Evolutionary conservation across 2,797 vertebrate genomes (phyloP), one percentile per base, ranked within the genome.

Genomic region (Notolepis coatsorum): DNA sequence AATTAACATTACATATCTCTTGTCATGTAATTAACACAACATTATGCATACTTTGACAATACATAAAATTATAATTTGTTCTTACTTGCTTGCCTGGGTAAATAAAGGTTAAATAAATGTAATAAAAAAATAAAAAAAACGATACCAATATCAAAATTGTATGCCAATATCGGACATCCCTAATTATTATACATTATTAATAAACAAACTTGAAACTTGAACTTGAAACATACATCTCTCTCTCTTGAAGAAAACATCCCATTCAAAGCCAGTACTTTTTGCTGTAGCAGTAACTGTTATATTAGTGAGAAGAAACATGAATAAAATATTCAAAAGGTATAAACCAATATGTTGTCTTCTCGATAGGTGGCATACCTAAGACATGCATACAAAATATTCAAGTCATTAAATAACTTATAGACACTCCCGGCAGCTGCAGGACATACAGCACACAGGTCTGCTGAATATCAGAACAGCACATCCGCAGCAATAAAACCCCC

Each of bases 281-380:
- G 2, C 55, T 75, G 61, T 62, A 68, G 54, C 79, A 64, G 49
- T n/a, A 24, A 63, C 38, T 17, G 43, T 63, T 71, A 76, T 79
- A 74, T 74, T 28, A 64, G 48, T 39, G 21, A 56, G 37, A 18
- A 69, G 41, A 68, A n/a, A 79, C 76, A 71, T 12, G 4, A 2
- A 46, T 46, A 12, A 46, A 46, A 46, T 23, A 46, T 24, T 46
- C 43, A 6, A 42, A 41, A 54, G 38, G 15, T 38, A 30, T 21
- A 18, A n/a, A 18, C 70, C 45, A 59, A 13, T 42, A 25, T 54
- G 27, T 4, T n/a, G 41, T 46, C 51, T 21, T 23, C 31, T 47
- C 15, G 24, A 38, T 35, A 50, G 15, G 12, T 17, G 5, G n/a
- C n/a, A 10, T 7, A 52, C 50, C 52, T 60, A 61, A 66, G 17